Base-by-base conservation (phyloP, 2,888 invertebrate species). In the Nineta flava region DNA sequence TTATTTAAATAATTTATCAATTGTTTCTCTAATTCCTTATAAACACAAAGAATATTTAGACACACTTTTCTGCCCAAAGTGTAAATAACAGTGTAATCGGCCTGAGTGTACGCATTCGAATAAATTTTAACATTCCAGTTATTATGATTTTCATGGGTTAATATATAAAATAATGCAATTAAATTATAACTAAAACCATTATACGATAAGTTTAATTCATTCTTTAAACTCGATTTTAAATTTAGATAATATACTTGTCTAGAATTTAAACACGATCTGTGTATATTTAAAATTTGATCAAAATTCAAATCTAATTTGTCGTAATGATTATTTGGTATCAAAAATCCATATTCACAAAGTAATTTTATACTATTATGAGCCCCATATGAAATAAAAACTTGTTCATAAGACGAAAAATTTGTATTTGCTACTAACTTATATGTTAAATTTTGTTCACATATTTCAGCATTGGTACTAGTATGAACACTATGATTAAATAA, bases 301-400 rank as follows among this genome's bases (percentile, higher is more conserved):
- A 79, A 70, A 32, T 67, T 62, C 58, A 87, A 75, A 48, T 71
- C 66, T 47, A 86, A 73, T 61, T 67, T 74, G 64, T 87, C 85
- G 57, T 83, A 68, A 32, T 73, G 70, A 70, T 88, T 90, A 6
- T 67, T 60, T 0, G 77, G 73, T 53, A 83, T 64, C 57, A 77
- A 80, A 65, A 94, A 94, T 1, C 94, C 94, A 70, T 94, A 94
- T 59, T 94, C 88, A 0, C 81, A 70, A 32, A 87, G 76, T n/a
- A 94, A 69, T 63, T 83, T 85, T 1, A 77, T 64, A 68, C 87
- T 94, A 57, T 82, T 77, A 62, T 91, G 84, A 38, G 79, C 71
- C 1, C 93, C 94, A 62, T 94, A 94, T 57, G 83, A 87, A 57
- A 94, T 93, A 63, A 87, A 93, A 49, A 91, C 79, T 71, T 94